Percentiles rank a stretch among this genome's conserved stretches.
Conservation (phyloP, 2,797 vertebrate species). For the Hemibagrus guttatus region DNA sequence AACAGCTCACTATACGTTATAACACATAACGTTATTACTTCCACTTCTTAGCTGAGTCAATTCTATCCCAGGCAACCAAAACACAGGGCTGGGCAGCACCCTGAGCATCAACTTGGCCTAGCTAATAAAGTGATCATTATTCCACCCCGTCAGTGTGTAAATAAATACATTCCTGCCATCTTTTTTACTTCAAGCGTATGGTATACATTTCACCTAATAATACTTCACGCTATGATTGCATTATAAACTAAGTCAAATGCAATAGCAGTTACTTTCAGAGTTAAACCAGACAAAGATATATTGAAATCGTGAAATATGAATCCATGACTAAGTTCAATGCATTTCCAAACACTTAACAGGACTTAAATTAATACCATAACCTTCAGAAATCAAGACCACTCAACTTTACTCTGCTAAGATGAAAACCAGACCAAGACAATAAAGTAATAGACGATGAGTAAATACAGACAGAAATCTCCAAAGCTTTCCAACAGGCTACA, state of each 20-base stretch:
- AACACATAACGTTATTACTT: too few species aligned
- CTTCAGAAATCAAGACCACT: slow-evolving; percentile 13
- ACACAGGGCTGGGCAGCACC: neutral
- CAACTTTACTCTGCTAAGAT: slow-evolving; percentile 1
- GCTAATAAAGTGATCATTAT: neutral
- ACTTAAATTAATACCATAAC: slow-evolving; percentile 23
- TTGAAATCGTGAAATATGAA: slow-evolving; percentile 9
- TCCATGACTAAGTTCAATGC: slow-evolving; percentile 4
- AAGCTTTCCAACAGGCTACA: neutral
- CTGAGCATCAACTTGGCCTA: neutral
- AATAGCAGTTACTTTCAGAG: neutral
- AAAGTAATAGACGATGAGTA: slow-evolving; percentile 7
- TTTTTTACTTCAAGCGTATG: neutral
- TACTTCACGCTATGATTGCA: neutral
- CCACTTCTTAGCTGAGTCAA: neutral
- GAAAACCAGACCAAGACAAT: slow-evolving; percentile 18
- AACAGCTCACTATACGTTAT: neutral
- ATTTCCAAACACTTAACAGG: slow-evolving; percentile 18
- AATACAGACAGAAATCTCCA: slow-evolving; percentile 3
- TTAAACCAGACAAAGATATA: neutral
- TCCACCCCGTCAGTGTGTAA: neutral
- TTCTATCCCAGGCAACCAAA: neutral
- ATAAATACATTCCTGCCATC: neutral
- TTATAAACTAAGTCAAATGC: neutral
- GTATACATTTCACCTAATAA: neutral